Percentiles rank a stretch among this genome's conserved stretches.
Evolutionary conservation across 35 echinoderm and acorn worm species (phyloP).

Genomic region (Apostichopus parvimensis): DNA sequence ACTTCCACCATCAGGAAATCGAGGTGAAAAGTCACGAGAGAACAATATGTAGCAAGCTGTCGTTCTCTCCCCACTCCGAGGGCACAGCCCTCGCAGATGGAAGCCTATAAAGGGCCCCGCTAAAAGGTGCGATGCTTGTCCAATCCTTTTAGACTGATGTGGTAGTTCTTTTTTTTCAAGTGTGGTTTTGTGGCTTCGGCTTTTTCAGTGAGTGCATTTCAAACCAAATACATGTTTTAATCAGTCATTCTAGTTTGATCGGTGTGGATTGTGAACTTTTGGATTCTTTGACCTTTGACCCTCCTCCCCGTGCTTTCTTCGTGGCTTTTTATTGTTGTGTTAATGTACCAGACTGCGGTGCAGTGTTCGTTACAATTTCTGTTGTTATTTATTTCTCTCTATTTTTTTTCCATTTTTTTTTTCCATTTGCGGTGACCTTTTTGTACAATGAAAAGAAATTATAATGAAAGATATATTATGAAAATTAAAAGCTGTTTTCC

Average conservation of each 20-base stretch:
- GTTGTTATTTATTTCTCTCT: conserved; percentile 26
- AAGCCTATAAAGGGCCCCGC: conserved; percentile 22
- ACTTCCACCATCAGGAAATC: conserved; percentile 54
- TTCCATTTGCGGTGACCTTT: conserved; percentile 53
- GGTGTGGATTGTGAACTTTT: conserved; percentile 48
- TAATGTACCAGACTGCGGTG: conserved; percentile 58
- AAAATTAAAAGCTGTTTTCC: too few relatives aligned
- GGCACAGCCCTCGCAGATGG: conserved; percentile 20
- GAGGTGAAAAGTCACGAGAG: conserved; percentile 57
- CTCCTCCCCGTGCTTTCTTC: conserved; percentile 50
- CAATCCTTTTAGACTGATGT: conserved; percentile 58
- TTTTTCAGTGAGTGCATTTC: conserved; percentile 48
- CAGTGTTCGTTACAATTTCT: conserved; percentile 53
- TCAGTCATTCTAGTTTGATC: conserved; percentile 36
- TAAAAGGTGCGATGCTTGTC: conserved; percentile 55
- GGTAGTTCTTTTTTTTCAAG: conserved; percentile 50
- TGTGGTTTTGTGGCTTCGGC: conserved; percentile 59
- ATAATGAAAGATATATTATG: conserved; percentile 1
- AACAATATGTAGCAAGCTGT: conserved; percentile 38
- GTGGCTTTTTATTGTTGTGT: conserved; percentile 56
- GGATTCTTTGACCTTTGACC: conserved; percentile 55
- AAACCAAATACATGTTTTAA: conserved; percentile 54
- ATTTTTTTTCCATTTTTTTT: conserved; percentile 23
- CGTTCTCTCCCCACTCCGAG: conserved; percentile 15
- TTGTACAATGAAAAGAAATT: not conserved